These are phyloP conservation scores for Cephus spinipes DNA, from an alignment of 2,888 invertebrate genomes.

Conservation along the genomic window DNA sequence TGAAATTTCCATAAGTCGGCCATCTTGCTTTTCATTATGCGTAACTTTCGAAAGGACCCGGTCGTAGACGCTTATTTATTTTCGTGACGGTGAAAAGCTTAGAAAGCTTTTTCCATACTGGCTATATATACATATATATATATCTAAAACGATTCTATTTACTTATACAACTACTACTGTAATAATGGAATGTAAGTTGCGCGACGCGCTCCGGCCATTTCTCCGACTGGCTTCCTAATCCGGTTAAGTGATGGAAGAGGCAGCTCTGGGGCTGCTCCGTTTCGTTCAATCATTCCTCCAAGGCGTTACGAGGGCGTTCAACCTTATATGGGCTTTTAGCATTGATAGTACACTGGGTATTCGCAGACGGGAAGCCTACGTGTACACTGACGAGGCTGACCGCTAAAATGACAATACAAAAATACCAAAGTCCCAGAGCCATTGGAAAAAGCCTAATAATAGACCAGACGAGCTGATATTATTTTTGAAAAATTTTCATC, in stretches of 20 bases:
- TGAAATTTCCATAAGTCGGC: not conserved
- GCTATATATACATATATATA: not conserved
- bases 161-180: not conserved
- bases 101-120: not conserved
- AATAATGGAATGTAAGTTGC: not conserved
- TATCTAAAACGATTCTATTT: not conserved
- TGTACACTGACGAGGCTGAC: not conserved
- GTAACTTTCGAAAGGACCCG: not conserved
- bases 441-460: not conserved
- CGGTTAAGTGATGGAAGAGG: slow-evolving; percentile 52
- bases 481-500: not conserved
- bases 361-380: not conserved
- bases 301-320: slow-evolving; percentile 61
- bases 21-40: not conserved
- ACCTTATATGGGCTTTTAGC: slow-evolving; percentile 35
- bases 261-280: slow-evolving; percentile 53
- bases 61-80: not conserved
- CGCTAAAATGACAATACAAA: not conserved
- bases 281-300: slow-evolving; percentile 50
- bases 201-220: slow-evolving; percentile 35
- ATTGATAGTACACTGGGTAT: not conserved
- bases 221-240: slow-evolving; percentile 62
- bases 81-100: not conserved
- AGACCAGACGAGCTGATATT: not conserved
- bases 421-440: not conserved